Base-by-base conservation (phyloP, 2,113 vertebrate species). In the Megalops atlanticus region DNA sequence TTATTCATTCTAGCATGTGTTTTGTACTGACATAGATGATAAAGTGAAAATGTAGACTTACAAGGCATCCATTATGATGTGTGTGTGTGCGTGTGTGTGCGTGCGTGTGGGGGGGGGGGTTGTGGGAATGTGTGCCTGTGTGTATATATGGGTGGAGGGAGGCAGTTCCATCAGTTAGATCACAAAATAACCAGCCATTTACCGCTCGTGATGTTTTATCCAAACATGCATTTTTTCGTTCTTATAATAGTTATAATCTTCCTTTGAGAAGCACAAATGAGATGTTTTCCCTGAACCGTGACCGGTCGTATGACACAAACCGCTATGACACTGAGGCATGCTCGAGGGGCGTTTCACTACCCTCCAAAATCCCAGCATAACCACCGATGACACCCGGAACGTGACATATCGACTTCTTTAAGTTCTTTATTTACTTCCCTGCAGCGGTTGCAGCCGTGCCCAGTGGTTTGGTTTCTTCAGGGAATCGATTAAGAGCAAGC, bases 401-500 rank as follows among this genome's bases (percentile, higher is more conserved):
- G 11, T 15, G 4, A 15, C 58, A 64, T n/a, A n/a, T n/a, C 58
- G 31, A 4, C 24, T 18, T 58, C 43, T 14, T 14, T 14, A 45
- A 14, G 43, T 6, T 45, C 43, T 45, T 45, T 45, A 45, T 45
- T 45, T 45, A 45, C 14, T 10, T 10, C 7, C 7, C 7, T 45
- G 43, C 14, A 10, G 6, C 7, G 7, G 14, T 14, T 45, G 43
- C 14, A 14, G 49, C 49, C 21, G 49, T 18, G 49, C 35, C 36
- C 80, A 76, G 16, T 85, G 79, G n/a, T n/a, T n/a, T n/a, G 85
- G 89, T 92, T 88, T 87, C 88, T 92, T 91, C 92, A 88, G 82
- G 70, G 85, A 86, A 84, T 92, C 93, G 90, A 85, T 87, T 89
- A 86, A 83, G 90, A 91, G 91, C 89, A 91, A 92, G 90, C 92